phyloP scores from a whole-genome alignment of 2,797 vertebrate species.

The Coregonus suidteri region DNA sequence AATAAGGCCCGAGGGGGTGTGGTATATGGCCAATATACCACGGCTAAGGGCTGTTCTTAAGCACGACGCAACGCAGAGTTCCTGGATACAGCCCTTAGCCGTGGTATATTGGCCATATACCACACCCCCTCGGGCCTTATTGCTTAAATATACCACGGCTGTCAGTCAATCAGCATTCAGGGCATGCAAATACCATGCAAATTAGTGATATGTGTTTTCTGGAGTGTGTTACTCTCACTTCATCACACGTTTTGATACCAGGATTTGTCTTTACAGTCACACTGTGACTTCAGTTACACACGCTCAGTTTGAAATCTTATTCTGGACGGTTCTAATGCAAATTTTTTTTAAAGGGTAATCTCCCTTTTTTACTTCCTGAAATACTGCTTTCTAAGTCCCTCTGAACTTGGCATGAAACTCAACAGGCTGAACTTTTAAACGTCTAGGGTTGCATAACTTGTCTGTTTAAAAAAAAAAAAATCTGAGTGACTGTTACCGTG shows the following conservation, averaged over 20 bases:
- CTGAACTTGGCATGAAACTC: background rate
- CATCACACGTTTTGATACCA: background rate
- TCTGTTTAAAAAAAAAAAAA: constrained; percentile 12
- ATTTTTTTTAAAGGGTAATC: background rate
- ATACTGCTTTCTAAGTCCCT: background rate
- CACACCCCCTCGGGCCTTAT: too few species aligned
- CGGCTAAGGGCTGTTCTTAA: too few species aligned
- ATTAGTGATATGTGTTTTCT: background rate
- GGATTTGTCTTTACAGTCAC: background rate
- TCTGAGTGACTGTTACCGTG: constrained; percentile 22
- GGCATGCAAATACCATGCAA: background rate
- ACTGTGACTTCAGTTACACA: background rate
- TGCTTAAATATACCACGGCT: too few species aligned
- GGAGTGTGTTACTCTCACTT: background rate
- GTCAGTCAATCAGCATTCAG: too few species aligned
- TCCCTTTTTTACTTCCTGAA: background rate
- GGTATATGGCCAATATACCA: too few species aligned
- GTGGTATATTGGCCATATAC: too few species aligned
- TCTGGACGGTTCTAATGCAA: background rate
- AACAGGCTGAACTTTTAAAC: background rate
- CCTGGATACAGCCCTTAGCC: too few species aligned
- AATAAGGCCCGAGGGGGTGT: too few species aligned
- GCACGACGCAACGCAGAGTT: too few species aligned
- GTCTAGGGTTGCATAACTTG: constrained; percentile 28
- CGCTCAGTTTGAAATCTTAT: background rate